Evolutionary conservation across 2,113 vertebrate species (phyloP).

Genomic region (Chaetorhynchus papuensis): DNA sequence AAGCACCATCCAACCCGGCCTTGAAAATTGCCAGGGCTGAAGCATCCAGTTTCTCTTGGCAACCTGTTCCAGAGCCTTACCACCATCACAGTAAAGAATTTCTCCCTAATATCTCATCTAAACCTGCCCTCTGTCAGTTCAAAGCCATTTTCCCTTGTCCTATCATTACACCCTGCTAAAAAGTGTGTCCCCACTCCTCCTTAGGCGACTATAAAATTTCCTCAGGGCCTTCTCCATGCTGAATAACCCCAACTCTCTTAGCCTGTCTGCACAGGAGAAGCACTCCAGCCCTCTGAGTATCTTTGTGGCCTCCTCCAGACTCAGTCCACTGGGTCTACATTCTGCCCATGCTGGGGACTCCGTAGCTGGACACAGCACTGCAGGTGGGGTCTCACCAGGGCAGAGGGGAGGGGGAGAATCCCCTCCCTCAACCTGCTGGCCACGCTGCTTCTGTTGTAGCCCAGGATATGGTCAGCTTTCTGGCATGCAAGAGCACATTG

Average conservation of each 20-base stretch:
- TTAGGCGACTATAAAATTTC: not conserved
- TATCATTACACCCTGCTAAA: not conserved
- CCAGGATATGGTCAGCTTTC: not conserved
- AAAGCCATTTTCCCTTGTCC: not conserved
- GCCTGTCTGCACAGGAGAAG: not conserved
- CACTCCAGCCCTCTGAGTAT: not conserved
- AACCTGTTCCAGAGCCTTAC: not conserved
- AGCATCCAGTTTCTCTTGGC: not conserved
- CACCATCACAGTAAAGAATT: not conserved
- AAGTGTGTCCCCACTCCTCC: not conserved
- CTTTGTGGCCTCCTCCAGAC: not conserved
- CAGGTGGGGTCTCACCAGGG: not conserved
- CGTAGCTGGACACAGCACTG: not conserved
- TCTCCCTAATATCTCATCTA: not conserved
- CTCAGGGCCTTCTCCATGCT: not conserved
- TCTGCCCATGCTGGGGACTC: not conserved
- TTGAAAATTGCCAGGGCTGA: not conserved
- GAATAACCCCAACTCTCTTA: not conserved
- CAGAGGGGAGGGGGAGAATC: not conserved
- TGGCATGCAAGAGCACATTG: not conserved
- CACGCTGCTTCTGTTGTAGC: not conserved
- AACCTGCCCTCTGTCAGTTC: not conserved
- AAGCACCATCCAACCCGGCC: not conserved
- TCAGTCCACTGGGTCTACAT: not conserved
- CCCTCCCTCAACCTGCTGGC: not conserved